Percentiles rank a stretch among this genome's conserved stretches.
These are phyloP conservation scores for Tenthredo livida DNA, from an alignment of 2,888 invertebrate species.

Conservation along the genomic window DNA sequence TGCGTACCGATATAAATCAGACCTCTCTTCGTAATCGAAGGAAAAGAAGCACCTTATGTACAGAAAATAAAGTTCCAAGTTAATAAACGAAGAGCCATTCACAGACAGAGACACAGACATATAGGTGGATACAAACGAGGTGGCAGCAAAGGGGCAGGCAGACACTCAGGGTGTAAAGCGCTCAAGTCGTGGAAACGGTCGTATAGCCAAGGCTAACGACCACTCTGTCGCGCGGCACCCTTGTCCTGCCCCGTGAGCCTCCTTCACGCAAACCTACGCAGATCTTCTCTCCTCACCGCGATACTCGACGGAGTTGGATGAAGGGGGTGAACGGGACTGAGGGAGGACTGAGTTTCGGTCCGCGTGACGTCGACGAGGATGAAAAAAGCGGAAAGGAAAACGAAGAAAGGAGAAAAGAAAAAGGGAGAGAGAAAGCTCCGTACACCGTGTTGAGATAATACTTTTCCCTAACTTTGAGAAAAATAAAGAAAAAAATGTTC, in stretches of 20 bases:
- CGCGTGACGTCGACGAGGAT: not conserved
- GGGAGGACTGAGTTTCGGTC: not conserved
- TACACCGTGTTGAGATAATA: slow-evolving; percentile 35
- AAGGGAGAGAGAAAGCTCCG: not conserved
- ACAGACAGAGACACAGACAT: not conserved
- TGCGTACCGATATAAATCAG: not conserved
- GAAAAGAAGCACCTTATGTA: not conserved
- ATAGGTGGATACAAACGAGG: not conserved
- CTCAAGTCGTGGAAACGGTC: slow-evolving; percentile 16
- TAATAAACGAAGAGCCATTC: not conserved
- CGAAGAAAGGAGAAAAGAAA: not conserved
- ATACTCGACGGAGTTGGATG: not conserved
- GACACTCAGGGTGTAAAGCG: slow-evolving; percentile 29
- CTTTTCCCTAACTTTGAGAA: slow-evolving; percentile 1
- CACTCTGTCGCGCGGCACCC: slow-evolving; percentile 36
- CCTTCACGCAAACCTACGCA: slow-evolving; percentile 8
- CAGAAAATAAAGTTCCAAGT: slow-evolving; percentile 11
- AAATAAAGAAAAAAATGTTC: not conserved
- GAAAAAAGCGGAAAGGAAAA: not conserved
- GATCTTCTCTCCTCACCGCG: not conserved
- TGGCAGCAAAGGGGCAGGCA: slow-evolving; percentile 12
- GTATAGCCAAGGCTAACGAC: slow-evolving; percentile 23
- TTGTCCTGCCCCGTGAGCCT: not conserved
- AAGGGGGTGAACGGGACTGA: not conserved
- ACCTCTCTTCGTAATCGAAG: not conserved